A percentile compares a stretch with the other conserved stretches of the same genome.
Evolutionary conservation across 2,797 vertebrate genomes (phyloP).

Genomic region (Aulostomus chinensis): DNA sequence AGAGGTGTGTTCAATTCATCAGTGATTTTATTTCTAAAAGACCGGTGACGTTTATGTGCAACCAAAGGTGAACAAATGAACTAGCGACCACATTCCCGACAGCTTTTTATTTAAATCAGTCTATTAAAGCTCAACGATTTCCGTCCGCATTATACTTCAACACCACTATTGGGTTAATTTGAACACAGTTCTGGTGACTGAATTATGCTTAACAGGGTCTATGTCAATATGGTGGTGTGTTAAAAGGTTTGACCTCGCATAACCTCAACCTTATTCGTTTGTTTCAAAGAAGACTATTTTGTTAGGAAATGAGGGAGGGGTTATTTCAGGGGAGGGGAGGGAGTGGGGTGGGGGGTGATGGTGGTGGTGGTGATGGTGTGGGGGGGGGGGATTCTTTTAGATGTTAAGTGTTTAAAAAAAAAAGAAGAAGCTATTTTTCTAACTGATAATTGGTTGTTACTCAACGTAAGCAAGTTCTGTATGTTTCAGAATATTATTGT

Average conservation of each 20-base stretch:
- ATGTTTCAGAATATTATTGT: conserved; percentile 64
- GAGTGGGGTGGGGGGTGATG: conserved; percentile 21
- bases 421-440: conserved; percentile 73
- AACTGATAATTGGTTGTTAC: conserved; percentile 63
- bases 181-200: conserved; percentile 70
- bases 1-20: conserved; percentile 59
- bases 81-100: too few species aligned
- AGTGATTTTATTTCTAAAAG: conserved; percentile 8
- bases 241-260: conserved; percentile 52
- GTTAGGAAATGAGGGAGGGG: conserved; percentile 57
- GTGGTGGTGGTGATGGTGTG: too few species aligned
- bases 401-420: conserved; percentile 69
- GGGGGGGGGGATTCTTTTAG: conserved; percentile 56
- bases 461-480: conserved; percentile 64
- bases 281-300: conserved; percentile 76
- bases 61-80: too few species aligned
- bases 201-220: conserved; percentile 57
- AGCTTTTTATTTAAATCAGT: neutral
- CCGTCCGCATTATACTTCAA: too few species aligned
- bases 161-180: conserved; percentile 1
- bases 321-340: conserved; percentile 45
- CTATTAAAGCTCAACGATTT: too few species aligned
- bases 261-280: conserved; percentile 60
- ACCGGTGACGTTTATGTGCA: too few species aligned
- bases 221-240: conserved; percentile 34